These are phyloP conservation scores for Merodon equestris DNA, from an alignment of 2,888 invertebrate genomes.

Conservation along the genomic window DNA sequence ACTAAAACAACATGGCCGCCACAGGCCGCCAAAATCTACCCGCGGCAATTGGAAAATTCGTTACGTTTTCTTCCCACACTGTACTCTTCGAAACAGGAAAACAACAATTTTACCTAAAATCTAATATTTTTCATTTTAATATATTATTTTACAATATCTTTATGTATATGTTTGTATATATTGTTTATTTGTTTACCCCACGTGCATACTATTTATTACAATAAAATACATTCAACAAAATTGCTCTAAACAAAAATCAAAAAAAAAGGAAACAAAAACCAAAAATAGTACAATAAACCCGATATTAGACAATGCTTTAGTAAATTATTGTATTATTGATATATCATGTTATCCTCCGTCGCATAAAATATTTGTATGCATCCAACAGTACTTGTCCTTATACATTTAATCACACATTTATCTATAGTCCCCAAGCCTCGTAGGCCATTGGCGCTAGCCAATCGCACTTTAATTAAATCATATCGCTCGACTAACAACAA, in stretches of 20 bases:
- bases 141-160: slow-evolving; percentile 58
- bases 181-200: background rate
- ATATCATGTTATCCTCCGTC: background rate
- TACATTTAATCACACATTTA: slow-evolving; percentile 23
- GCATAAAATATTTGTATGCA: slow-evolving; percentile 6
- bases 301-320: background rate
- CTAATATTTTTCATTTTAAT: slow-evolving; percentile 45
- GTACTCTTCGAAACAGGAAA: too few species aligned
- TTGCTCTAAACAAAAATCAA: slow-evolving; percentile 25
- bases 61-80: too few species aligned
- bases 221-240: slow-evolving; percentile 36
- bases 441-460: background rate
- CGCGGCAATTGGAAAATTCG: too few species aligned
- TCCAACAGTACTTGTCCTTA: slow-evolving; percentile 20
- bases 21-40: too few species aligned
- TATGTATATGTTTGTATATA: slow-evolving; percentile 45
- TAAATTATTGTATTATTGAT: slow-evolving; percentile 17
- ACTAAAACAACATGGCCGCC: too few species aligned
- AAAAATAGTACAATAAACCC: too few species aligned
- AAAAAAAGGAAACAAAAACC: slow-evolving; percentile 24
- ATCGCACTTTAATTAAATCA: slow-evolving; percentile 16
- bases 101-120: slow-evolving; percentile 43
- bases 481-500: slow-evolving; percentile 10
- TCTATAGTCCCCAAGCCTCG: background rate
- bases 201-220: background rate